Conservation (phyloP, 2,113 vertebrate genomes). For the Scomber japonicus region DNA sequence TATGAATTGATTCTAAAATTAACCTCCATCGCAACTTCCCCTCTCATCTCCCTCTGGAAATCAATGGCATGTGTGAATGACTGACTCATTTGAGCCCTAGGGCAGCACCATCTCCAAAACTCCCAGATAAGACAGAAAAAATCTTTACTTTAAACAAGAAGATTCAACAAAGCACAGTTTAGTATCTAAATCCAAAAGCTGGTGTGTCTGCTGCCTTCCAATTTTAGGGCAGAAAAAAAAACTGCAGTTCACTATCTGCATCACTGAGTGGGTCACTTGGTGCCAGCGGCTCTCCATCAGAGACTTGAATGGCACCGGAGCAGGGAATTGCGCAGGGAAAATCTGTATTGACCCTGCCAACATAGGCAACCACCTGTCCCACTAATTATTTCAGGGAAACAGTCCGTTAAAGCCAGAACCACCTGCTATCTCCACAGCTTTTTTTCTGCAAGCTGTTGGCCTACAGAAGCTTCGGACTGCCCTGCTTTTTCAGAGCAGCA, state of each 20-base stretch:
- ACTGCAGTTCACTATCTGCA: constrained; percentile 17
- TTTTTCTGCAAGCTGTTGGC: constrained; percentile 47
- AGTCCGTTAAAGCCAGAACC: constrained; percentile 64
- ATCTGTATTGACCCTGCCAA: constrained; percentile 48
- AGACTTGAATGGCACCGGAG: constrained; percentile 53
- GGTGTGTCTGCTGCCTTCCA: not conserved
- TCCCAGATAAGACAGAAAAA: constrained; percentile 23
- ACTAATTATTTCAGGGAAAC: constrained; percentile 64
- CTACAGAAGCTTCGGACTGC: constrained; percentile 21
- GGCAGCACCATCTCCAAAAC: constrained; percentile 41
- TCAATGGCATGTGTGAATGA: constrained; percentile 46
- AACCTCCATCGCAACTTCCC: constrained; percentile 48
- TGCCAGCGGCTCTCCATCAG: constrained; percentile 58
- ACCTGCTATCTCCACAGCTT: constrained; percentile 55
- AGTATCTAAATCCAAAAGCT: constrained; percentile 34
- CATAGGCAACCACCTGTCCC: constrained; percentile 56
- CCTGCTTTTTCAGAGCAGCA: not conserved
- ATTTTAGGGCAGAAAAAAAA: not conserved
- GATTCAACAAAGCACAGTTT: not conserved
- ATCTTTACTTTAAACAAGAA: constrained; percentile 33
- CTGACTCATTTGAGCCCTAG: constrained; percentile 52
- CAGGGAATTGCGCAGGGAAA: constrained; percentile 28
- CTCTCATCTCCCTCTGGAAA: constrained; percentile 57
- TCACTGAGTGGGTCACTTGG: constrained; percentile 28
- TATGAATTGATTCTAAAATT: constrained; percentile 61